These are phyloP conservation scores for Acanthopleura granulata DNA, from an alignment of 2,888 invertebrate genomes.

Conservation along the genomic window DNA sequence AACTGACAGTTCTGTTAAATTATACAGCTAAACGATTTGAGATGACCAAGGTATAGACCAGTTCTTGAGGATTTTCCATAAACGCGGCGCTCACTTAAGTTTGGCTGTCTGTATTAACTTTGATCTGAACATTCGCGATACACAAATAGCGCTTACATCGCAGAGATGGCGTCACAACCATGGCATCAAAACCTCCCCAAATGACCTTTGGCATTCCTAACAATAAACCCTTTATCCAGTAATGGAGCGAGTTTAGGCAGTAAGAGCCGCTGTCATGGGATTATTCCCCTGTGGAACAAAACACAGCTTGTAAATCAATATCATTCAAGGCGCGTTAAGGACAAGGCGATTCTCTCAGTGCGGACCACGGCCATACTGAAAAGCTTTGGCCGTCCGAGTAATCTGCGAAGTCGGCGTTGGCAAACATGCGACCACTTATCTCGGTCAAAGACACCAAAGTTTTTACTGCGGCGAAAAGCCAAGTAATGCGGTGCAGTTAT, in stretches of 20 bases:
- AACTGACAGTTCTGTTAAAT: too few relatives aligned
- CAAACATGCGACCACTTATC: too few relatives aligned
- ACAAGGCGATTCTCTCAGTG: background rate
- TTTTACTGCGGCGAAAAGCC: too few relatives aligned
- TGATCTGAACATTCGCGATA: too few relatives aligned
- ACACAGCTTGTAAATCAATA: background rate
- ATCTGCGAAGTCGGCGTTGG: too few relatives aligned
- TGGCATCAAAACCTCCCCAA: background rate
- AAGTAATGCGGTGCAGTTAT: too few relatives aligned
- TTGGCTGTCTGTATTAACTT: too few relatives aligned
- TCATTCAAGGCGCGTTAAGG: background rate
- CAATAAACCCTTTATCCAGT: constrained; percentile 14
- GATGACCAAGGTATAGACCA: background rate
- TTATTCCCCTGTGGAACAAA: background rate
- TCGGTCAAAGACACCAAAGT: too few relatives aligned
- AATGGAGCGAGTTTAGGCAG: constrained; percentile 6
- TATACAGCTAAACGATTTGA: background rate
- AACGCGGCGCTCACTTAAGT: too few relatives aligned
- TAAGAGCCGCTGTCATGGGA: constrained; percentile 13
- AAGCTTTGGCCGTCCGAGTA: too few relatives aligned
- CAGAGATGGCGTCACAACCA: background rate
- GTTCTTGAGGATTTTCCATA: background rate
- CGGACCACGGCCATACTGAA: too few relatives aligned
- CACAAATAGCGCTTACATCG: background rate
- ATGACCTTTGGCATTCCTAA: constrained; percentile 17